Evolutionary conservation across 2,888 invertebrate species (phyloP).

Genomic region (Uloborus plumipes): DNA sequence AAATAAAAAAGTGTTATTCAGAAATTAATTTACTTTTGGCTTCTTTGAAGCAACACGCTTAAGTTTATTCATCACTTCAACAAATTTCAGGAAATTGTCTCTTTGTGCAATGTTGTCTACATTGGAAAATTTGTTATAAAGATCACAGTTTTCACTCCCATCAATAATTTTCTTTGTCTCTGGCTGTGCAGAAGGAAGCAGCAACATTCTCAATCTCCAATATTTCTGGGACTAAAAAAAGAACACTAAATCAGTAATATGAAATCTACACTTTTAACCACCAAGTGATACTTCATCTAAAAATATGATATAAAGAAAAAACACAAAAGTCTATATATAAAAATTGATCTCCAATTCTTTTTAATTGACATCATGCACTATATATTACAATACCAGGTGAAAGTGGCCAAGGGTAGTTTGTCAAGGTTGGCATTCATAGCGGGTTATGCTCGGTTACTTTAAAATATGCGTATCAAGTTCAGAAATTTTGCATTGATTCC

Average conservation of each 20-base stretch:
- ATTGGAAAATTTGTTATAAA: conserved; percentile 80
- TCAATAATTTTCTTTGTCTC: conserved; percentile 81
- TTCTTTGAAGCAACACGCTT: conserved; percentile 75
- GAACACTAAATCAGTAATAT: no score
- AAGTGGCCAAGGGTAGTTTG: no score
- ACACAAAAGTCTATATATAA: no score
- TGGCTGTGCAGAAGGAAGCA: conserved; percentile 85
- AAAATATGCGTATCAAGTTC: no score
- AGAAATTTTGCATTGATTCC: no score
- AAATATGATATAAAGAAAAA: no score
- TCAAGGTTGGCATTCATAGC: no score
- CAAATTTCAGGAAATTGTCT: conserved; percentile 75
- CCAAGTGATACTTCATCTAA: no score
- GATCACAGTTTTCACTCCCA: conserved; percentile 84
- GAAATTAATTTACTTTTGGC: conserved; percentile 35
- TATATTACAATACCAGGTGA: neutral
- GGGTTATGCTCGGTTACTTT: no score
- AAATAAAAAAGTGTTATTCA: no score
- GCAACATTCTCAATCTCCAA: conserved; percentile 91
- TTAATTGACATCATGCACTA: neutral
- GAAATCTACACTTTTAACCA: no score
- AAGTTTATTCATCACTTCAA: conserved; percentile 91
- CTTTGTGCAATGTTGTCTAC: conserved; percentile 71
- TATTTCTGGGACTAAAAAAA: conserved; percentile 77
- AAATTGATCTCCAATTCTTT: no score